phyloP scores from a whole-genome alignment of 1,140 invertebrate species.

The Mycetomoellerius zeteki region DNA sequence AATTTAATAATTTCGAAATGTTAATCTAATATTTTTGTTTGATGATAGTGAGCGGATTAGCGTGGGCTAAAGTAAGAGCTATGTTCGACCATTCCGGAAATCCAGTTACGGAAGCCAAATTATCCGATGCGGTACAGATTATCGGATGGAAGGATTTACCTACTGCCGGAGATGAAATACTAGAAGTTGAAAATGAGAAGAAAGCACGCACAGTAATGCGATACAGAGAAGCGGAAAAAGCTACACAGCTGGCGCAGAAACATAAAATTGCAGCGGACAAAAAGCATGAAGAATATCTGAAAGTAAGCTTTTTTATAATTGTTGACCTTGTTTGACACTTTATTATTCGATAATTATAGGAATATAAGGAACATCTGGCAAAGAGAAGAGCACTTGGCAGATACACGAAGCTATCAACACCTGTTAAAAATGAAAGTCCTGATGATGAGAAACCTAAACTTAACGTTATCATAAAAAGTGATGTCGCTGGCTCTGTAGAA shows the following conservation, averaged over 20 bases:
- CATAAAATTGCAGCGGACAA: constrained; percentile 89
- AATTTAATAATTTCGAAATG: neutral
- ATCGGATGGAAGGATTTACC: constrained; percentile 96
- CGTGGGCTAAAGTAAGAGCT: constrained; percentile 95
- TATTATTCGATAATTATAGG: constrained; percentile 77
- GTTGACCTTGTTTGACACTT: no score
- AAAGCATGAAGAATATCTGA: constrained; percentile 90
- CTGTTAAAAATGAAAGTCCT: constrained; percentile 88
- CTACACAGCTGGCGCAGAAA: constrained; percentile 88
- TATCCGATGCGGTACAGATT: constrained; percentile 95
- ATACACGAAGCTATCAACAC: constrained; percentile 85
- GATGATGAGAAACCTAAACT: constrained; percentile 86
- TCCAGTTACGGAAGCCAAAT: constrained; percentile 90
- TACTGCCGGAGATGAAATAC: constrained; percentile 93
- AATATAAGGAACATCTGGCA: constrained; percentile 90
- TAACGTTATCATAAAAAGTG: constrained; percentile 90
- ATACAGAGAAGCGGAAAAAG: constrained; percentile 88
- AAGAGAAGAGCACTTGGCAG: constrained; percentile 88
- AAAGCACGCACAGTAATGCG: constrained; percentile 91
- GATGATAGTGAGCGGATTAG: constrained; percentile 91
- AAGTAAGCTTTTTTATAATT: constrained; percentile 69
- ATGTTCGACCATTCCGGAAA: constrained; percentile 94
- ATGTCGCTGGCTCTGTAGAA: constrained; percentile 97
- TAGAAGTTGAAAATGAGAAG: constrained; percentile 94
- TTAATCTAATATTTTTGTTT: constrained; percentile 44